Conservation (phyloP, 2,888 invertebrate genomes). For the Ceriagrion tenellum region DNA sequence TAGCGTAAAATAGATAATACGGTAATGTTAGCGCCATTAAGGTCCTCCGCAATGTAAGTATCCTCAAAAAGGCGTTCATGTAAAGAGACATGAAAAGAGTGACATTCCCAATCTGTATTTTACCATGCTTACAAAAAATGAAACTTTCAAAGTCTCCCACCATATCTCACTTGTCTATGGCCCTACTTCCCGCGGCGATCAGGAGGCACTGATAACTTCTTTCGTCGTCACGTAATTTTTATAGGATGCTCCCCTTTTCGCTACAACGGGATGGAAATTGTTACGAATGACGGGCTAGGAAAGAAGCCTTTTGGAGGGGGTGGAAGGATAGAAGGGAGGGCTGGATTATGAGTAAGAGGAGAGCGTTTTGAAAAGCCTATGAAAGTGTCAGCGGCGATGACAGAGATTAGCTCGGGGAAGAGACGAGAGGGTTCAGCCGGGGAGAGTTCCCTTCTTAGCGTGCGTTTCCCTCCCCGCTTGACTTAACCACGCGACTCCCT, state of each 20-base stretch:
- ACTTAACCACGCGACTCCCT: neutral
- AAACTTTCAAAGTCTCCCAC: too few relatives aligned
- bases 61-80: too few relatives aligned
- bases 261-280: neutral
- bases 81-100: too few relatives aligned
- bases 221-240: neutral
- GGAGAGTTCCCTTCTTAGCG: neutral
- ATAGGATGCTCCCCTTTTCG: neutral
- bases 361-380: slow-evolving; percentile 26
- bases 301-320: neutral
- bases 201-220: neutral
- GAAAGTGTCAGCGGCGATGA: slow-evolving; percentile 5
- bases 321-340: neutral
- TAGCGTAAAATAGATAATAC: too few relatives aligned
- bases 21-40: too few relatives aligned
- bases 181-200: neutral
- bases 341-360: neutral
- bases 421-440: neutral
- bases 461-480: neutral
- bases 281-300: neutral
- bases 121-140: too few relatives aligned
- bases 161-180: too few relatives aligned
- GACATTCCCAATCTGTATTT: too few relatives aligned
- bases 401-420: slow-evolving; percentile 8
- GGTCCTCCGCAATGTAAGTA: too few relatives aligned